Percentiles rank a stretch among this genome's conserved stretches.
Conservation (phyloP, 2,113 vertebrate species). For the Micronisus gabar region DNA sequence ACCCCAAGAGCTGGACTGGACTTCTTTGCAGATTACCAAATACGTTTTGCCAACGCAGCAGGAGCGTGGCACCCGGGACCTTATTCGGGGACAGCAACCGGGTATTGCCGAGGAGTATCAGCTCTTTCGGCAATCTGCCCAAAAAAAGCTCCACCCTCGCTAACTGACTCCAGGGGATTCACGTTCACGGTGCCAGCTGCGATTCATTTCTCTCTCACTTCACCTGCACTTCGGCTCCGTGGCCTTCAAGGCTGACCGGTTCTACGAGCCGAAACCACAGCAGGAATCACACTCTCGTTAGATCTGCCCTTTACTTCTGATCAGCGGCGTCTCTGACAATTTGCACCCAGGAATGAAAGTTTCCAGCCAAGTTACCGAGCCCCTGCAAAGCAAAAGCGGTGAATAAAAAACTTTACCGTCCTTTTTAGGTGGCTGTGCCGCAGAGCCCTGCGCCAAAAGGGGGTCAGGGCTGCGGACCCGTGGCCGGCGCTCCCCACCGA, state of each 20-base stretch:
- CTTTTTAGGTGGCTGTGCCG: neutral
- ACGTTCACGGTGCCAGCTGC: fast-evolving
- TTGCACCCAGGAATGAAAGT: neutral
- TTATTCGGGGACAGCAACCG: neutral
- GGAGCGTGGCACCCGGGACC: fast-evolving
- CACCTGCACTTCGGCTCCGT: fast-evolving
- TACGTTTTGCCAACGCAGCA: neutral
- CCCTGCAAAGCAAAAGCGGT: neutral
- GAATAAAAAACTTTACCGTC: fast-evolving
- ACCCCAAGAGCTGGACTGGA: neutral
- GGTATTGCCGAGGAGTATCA: neutral
- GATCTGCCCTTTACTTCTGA: neutral
- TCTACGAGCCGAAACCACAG: fast-evolving
- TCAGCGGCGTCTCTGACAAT: neutral
- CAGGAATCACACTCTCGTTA: fast-evolving
- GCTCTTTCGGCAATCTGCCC: neutral
- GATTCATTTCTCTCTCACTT: fast-evolving
- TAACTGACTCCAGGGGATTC: neutral
- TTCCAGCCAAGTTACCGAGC: neutral
- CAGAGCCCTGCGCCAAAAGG: neutral
- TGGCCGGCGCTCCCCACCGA: fast-evolving
- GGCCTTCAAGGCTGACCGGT: neutral
- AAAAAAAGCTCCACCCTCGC: neutral
- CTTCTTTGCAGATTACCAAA: neutral
- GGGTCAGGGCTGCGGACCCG: neutral